Percentiles rank a stretch among this genome's conserved stretches.
Conservation (phyloP, 2,113 vertebrate genomes). For the Hemichromis elongatus region DNA sequence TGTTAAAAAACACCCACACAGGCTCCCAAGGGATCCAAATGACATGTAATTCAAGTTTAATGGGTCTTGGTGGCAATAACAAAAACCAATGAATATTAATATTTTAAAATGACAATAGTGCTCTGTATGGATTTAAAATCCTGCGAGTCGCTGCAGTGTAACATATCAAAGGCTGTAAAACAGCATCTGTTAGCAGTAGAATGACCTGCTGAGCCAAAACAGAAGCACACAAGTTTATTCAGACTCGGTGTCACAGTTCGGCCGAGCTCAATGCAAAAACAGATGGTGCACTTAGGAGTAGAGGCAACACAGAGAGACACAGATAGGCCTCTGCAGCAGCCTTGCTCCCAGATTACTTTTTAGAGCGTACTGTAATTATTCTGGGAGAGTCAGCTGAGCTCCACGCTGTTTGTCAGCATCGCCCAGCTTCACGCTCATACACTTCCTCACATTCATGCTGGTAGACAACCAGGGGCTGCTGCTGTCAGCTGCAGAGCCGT, state of each 20-base stretch:
- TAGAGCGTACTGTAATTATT: constrained; percentile 46
- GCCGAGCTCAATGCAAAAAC: constrained; percentile 33
- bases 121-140: constrained; percentile 12
- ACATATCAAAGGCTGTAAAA: constrained; percentile 7
- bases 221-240: constrained; percentile 20
- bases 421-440: constrained; percentile 15
- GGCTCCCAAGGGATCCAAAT: constrained; percentile 24
- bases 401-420: constrained; percentile 28
- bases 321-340: constrained; percentile 41
- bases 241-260: constrained; percentile 39
- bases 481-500: constrained; percentile 4
- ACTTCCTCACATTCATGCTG: constrained; percentile 15
- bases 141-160: background rate
- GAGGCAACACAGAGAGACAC: constrained; percentile 42
- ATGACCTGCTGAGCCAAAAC: constrained; percentile 30
- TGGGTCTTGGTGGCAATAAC: constrained; percentile 46
- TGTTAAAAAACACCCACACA: constrained; percentile 32
- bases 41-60: constrained; percentile 62
- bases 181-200: background rate
- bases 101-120: constrained; percentile 27
- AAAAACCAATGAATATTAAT: constrained; percentile 46
- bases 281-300: constrained; percentile 50
- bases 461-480: constrained; percentile 2
- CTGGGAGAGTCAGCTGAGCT: constrained; percentile 38
- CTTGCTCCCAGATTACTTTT: background rate